These are phyloP conservation scores for Patella depressa DNA, from an alignment of 2,888 invertebrate genomes.

Conservation along the genomic window DNA sequence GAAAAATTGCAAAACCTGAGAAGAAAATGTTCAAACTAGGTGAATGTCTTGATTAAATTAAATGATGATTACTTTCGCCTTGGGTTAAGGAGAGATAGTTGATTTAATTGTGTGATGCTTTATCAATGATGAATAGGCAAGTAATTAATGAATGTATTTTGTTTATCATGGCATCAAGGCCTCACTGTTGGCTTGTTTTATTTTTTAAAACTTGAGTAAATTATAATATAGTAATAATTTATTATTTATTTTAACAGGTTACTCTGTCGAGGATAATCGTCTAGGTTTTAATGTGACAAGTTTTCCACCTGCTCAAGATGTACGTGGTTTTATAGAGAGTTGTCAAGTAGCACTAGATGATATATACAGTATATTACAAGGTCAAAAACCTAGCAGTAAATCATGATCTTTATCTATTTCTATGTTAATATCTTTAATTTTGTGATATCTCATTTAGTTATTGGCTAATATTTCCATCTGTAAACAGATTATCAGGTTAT, in stretches of 20 bases:
- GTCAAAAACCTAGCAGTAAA: constrained; percentile 24
- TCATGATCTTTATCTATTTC: constrained; percentile 15
- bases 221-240: not conserved
- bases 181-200: not conserved
- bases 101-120: not conserved
- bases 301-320: constrained; percentile 81
- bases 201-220: not conserved
- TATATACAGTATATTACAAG: constrained; percentile 71
- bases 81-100: not conserved
- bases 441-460: no score
- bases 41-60: not conserved
- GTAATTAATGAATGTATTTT: not conserved
- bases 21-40: no score
- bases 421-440: no score
- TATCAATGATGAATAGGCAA: not conserved
- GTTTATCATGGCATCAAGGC: not conserved
- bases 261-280: constrained; percentile 84
- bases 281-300: constrained; percentile 88
- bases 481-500: no score
- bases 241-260: constrained; percentile 75
- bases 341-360: constrained; percentile 82
- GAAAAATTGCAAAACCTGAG: no score
- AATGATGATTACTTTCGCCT: not conserved
- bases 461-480: no score
- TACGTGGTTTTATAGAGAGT: constrained; percentile 80